Conservation (phyloP, 1,140 invertebrate species). For the Riptortus pedestris region DNA sequence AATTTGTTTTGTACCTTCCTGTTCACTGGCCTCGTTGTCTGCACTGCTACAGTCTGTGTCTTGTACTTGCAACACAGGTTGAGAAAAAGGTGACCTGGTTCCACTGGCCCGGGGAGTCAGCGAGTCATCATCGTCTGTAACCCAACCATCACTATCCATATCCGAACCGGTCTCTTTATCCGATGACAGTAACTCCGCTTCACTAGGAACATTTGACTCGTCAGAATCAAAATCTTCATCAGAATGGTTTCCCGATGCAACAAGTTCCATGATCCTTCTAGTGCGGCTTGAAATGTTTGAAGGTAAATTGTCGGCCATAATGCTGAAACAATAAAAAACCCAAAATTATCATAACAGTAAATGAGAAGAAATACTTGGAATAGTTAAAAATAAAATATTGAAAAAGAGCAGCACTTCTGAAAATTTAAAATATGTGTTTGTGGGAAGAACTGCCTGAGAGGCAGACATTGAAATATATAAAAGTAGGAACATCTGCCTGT, state of each 20-base stretch:
- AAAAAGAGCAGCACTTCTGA: no score
- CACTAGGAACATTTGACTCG: not conserved
- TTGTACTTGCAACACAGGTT: not conserved
- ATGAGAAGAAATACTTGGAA: no score
- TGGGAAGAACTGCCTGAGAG: no score
- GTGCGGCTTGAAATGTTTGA: not conserved
- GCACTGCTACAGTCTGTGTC: no score
- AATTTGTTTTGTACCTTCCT: not conserved
- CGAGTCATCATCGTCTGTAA: not conserved
- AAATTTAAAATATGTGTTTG: no score
- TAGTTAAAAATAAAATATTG: no score
- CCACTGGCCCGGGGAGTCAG: not conserved
- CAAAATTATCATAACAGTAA: no score
- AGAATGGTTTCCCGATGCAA: not conserved
- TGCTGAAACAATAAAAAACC: no score
- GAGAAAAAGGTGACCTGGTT: no score
- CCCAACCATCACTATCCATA: not conserved
- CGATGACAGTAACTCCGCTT: not conserved
- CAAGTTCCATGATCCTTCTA: not conserved
- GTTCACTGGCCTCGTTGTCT: not conserved
- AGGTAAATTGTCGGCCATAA: not conserved
- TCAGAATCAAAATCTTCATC: not conserved
- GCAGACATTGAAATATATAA: not conserved
- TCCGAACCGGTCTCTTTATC: not conserved
- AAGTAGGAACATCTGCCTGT: not conserved